A percentile compares a stretch with the other conserved stretches of the same genome.
Conservation (phyloP, 2,797 vertebrate species). For the Masticophis lateralis region DNA sequence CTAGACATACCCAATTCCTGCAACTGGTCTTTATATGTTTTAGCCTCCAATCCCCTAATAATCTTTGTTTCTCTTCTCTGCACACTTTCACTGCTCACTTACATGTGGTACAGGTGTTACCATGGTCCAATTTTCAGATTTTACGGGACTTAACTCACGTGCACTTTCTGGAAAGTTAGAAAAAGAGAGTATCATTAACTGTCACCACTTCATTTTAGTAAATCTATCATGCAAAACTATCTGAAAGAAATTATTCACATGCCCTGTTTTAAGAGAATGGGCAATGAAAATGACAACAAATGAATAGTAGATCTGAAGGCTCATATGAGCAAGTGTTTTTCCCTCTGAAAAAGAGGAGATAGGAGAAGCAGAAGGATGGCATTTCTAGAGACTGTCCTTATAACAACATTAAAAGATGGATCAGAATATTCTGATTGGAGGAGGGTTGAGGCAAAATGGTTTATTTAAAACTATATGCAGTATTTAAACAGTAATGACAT, state of each 20-base stretch:
- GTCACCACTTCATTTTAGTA: neutral
- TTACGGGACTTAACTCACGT: neutral
- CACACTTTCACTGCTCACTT: neutral
- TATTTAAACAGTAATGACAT: neutral
- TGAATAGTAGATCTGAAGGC: neutral
- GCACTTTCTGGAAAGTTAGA: conserved; percentile 14
- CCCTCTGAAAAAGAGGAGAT: neutral
- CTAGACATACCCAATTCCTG: neutral
- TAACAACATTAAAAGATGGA: neutral
- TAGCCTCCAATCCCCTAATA: neutral
- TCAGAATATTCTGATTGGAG: neutral
- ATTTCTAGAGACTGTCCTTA: neutral
- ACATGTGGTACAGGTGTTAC: neutral
- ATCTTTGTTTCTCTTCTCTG: neutral
- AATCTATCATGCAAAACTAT: neutral
- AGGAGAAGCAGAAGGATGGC: neutral
- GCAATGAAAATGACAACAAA: neutral
- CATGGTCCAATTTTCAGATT: neutral
- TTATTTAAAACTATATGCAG: neutral
- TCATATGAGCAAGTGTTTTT: neutral
- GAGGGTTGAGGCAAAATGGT: neutral
- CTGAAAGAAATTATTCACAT: neutral
- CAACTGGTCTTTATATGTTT: neutral
- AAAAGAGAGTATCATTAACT: neutral
- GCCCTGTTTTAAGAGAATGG: neutral